phyloP scores from a whole-genome alignment of 2,113 vertebrate species.

The Atherinomorus stipes region DNA sequence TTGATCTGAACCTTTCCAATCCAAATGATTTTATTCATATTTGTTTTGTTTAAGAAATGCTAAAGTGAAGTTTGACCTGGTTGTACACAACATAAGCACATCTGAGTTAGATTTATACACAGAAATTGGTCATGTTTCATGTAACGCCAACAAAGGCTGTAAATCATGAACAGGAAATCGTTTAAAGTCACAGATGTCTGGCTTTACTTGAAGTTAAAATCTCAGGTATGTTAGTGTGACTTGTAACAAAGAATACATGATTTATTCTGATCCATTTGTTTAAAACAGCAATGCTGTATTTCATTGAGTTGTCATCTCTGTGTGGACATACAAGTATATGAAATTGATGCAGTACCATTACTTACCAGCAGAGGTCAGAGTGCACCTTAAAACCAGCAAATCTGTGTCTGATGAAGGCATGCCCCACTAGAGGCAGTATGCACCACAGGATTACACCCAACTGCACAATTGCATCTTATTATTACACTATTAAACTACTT shows the following conservation, averaged over 20 bases:
- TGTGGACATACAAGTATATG: background rate
- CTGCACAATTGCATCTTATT: constrained; percentile 12
- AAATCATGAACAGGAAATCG: background rate
- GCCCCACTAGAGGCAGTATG: constrained; percentile 62
- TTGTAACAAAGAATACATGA: background rate
- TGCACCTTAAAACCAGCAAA: constrained; percentile 30
- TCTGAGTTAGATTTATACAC: background rate
- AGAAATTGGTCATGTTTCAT: background rate
- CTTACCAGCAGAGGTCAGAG: constrained; percentile 73
- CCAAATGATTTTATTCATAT: no score
- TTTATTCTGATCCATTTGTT: background rate
- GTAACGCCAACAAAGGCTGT: background rate
- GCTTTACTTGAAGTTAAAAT: background rate
- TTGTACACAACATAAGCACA: background rate
- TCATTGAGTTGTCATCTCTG: background rate
- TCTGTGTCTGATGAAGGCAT: constrained; percentile 8
- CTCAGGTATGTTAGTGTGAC: background rate
- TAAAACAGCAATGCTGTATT: background rate
- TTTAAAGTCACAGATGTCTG: background rate
- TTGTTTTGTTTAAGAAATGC: background rate
- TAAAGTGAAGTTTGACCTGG: background rate
- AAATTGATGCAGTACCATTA: constrained; percentile 17
- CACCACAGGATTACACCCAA: constrained; percentile 27
- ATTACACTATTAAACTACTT: background rate
- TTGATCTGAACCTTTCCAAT: background rate